Evolutionary conservation across 2,888 invertebrate genomes (phyloP), one percentile per base, ranked within the genome.

Genomic region (Drosophila picticornis): DNA sequence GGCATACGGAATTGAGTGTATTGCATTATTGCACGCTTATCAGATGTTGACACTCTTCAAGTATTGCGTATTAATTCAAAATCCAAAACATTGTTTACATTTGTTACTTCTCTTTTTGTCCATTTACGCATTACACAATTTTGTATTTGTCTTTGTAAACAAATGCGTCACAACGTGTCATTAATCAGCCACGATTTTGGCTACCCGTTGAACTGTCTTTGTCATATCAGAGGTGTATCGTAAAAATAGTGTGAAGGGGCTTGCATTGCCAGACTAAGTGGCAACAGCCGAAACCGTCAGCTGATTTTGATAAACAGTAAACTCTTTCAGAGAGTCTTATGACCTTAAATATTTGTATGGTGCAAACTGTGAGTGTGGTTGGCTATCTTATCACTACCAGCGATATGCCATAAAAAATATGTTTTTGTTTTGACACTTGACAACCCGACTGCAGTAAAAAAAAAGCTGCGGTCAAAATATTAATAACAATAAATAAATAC

Each of bases 241-340:
- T 52, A 53, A 63, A 69, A 65, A 29, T 5, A 11, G 43, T 60
- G 51, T 40, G 51, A 55, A n/a, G 19, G 32, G 32, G 29, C 51
- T 19, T 56, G 29, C 59, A 29, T 16, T 10, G 31, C 58, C 77
- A 84, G 84, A 84, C 84, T 78, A 77, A 58, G 75, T 87, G 84
- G 87, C 87, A 78, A 81, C 82, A 34, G 16, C 36, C 29, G 29
- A 82, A 31, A 11, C 29, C 27, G 32, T 16, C 29, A 65, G 55
- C 57, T 55, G 32, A 55, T 38, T 61, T 77, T 70, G 57, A 60
- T 55, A 64, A 64, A 53, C 55, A 50, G 67, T 55, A 52, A 73
- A 78, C 69, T 72, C n/a, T 56, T 16, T 56, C 56, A 13, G 7
- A 56, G 56, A 68, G 62, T 70, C 57, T 31, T 67, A 53, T 65